A percentile compares a stretch with the other conserved stretches of the same genome.
phyloP scores from a whole-genome alignment of 2,888 invertebrate species.

The Ametastegia equiseti region DNA sequence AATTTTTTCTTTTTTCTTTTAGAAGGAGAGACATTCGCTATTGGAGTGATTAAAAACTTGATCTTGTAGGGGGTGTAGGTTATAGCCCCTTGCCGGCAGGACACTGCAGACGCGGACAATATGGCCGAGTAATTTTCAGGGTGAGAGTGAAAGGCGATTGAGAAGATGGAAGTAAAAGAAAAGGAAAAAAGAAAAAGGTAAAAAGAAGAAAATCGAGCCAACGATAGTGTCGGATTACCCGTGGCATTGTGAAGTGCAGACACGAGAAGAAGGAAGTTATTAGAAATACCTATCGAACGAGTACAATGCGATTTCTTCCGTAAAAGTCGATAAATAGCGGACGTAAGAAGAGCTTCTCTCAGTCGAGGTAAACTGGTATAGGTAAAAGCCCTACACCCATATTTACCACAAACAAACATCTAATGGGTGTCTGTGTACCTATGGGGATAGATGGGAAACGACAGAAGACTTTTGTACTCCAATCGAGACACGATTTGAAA shows the following conservation, averaged over 20 bases:
- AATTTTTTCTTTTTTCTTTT: slow-evolving; percentile 19
- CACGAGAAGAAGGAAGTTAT: slow-evolving; percentile 67
- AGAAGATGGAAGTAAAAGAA: slow-evolving; percentile 7
- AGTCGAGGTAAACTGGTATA: neutral
- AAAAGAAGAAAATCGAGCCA: neutral
- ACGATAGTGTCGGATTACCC: slow-evolving; percentile 69
- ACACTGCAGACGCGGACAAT: slow-evolving; percentile 64
- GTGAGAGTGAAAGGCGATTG: slow-evolving; percentile 26
- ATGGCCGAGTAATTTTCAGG: slow-evolving; percentile 68
- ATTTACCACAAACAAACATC: neutral
- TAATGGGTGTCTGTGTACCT: neutral
- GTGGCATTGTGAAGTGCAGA: slow-evolving; percentile 67
- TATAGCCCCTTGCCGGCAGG: neutral
- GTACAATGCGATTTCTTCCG: slow-evolving; percentile 55
- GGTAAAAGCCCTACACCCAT: neutral
- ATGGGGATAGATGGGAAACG: neutral
- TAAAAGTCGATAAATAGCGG: slow-evolving; percentile 37
- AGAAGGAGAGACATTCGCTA: slow-evolving; percentile 62
- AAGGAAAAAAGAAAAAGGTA: neutral
- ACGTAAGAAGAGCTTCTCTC: slow-evolving; percentile 21
- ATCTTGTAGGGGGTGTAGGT: slow-evolving; percentile 60
- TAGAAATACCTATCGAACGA: slow-evolving; percentile 67
- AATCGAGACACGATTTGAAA: neutral
- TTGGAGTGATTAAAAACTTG: slow-evolving; percentile 71
- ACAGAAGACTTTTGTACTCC: too few relatives aligned